Conservation (phyloP, 2,888 invertebrate species). For the Sepioteuthis lessoniana region DNA sequence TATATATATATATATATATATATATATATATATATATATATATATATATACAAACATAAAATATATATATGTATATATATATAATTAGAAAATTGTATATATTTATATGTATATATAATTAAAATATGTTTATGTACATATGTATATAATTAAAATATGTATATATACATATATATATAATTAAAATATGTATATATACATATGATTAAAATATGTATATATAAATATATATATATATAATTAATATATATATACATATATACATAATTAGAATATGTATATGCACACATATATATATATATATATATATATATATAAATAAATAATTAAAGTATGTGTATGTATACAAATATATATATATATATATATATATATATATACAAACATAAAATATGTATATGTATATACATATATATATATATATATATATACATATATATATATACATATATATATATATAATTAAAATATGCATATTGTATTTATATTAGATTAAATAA, state of each 20-base stretch:
- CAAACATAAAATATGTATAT: too few species aligned
- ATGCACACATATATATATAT: background rate
- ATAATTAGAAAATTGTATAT: background rate
- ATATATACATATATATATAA: background rate
- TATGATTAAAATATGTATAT: background rate
- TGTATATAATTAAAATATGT: background rate
- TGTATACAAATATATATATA: too few species aligned
- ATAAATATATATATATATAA: background rate
- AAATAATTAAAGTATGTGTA: too few species aligned
- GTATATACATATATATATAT: too few species aligned
- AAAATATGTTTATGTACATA: background rate
- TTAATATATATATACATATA: constrained; percentile 38
- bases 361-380: too few species aligned
- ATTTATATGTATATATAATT: constrained; percentile 40
- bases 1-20: background rate
- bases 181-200: too few species aligned
- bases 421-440: too few species aligned
- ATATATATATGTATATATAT: constrained; percentile 25
- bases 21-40: constrained; percentile 37
- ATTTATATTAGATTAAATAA: too few species aligned
- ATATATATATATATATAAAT: constrained; percentile 37
- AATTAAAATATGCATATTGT: too few species aligned
- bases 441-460: too few species aligned
- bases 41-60: too few species aligned
- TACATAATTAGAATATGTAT: constrained; percentile 7